Base-by-base conservation (phyloP, 2,113 vertebrate genomes). In the Natator depressus region DNA sequence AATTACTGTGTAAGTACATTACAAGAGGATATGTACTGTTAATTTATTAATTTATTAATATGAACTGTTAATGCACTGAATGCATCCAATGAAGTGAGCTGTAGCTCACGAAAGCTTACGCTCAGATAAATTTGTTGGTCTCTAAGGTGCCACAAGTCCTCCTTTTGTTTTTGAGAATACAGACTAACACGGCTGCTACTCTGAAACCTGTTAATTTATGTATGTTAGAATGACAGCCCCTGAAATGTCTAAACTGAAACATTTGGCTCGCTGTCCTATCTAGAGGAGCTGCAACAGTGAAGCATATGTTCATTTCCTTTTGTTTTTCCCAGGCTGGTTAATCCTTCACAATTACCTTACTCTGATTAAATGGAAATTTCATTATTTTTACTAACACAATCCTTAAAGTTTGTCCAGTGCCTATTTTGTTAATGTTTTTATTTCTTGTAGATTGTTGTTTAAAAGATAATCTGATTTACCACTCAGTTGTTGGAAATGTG, bases 291-390 rank as follows among this genome's bases (percentile, higher is more conserved):
- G 12, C 9, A n/a, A 17, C 1, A 89, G n/a, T 72, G 19, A 81
- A 65, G 3, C 4, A 5, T 25, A 8, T 75, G 0, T n/a, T 85
- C 16, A 54, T 93, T 85, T 62, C 5, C 29, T 81, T 13, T 53
- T 91, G 24, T 81, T 97, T 94, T 57, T 35, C 35, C 29, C 53
- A 62, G 84, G 29, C 11, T 93, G 78, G 79, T 42, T 85, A 96
- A 93, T 91, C 42, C 29, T 95, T 82, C 82, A 19, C 10, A 85
- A 50, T 35, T 86, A 88, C 62, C 17, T 27, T 42, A 59, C 25
- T 78, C 88, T 75, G 65, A 96, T 85, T 57, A 91, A 95, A 85
- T 53, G 84, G 19, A 1, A 96, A 94, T 89, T 83, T 89, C 80
- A 27, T 93, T 95, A 55, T 87, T 86, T 96, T 10, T 62, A 90